phyloP scores from a whole-genome alignment of 2,888 invertebrate genomes.

The Cancer borealis region DNA sequence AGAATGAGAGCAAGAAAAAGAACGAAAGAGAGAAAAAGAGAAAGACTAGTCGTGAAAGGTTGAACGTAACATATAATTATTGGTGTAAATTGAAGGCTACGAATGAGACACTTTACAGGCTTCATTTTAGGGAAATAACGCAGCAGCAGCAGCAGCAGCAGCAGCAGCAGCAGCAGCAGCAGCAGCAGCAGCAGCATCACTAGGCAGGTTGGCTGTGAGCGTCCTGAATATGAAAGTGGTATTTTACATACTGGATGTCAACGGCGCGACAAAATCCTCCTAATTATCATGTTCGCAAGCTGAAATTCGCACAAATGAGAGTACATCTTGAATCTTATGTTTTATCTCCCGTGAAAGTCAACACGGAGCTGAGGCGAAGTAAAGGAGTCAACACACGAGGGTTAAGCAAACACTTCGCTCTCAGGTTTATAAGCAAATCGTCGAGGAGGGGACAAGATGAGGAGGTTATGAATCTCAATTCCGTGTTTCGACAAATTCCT shows the following conservation, averaged over 20 bases:
- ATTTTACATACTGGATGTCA: no score
- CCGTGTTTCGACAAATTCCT: background rate
- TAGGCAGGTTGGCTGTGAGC: no score
- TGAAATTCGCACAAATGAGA: background rate
- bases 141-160: background rate
- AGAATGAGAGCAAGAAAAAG: constrained; percentile 30
- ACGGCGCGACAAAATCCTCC: background rate
- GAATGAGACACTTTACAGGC: no score
- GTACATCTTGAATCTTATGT: background rate
- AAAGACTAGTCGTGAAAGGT: background rate
- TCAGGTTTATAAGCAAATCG: background rate
- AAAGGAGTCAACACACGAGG: background rate
- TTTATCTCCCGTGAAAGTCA: background rate
- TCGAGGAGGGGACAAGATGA: background rate
- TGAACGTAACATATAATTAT: background rate
- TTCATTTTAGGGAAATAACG: background rate
- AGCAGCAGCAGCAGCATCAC: no score
- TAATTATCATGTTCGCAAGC: background rate
- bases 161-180: no score
- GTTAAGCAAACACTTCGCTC: background rate
- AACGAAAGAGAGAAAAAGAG: background rate
- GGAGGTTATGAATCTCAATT: background rate
- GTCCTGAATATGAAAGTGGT: background rate
- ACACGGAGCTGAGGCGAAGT: background rate
- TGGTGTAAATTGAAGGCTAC: no score